These are phyloP conservation scores for Taeniopygia guttata DNA, from an alignment of 2,797 vertebrate genomes.

Conservation along the genomic window DNA sequence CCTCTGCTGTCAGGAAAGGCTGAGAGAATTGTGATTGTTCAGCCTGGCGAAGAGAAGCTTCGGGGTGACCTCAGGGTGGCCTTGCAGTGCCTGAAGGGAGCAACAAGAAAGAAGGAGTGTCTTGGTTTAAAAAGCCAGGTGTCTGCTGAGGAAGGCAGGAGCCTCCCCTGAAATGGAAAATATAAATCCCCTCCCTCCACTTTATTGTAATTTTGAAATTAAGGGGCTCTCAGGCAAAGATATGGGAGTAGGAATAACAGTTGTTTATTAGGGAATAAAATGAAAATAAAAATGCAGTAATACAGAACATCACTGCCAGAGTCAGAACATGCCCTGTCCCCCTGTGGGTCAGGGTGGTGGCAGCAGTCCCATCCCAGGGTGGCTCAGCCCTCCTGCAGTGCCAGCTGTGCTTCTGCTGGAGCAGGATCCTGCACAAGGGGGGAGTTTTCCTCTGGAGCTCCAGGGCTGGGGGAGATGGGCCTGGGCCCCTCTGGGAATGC, in stretches of 20 bases:
- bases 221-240: background rate
- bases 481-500: too few relatives aligned
- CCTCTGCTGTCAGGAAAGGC: background rate
- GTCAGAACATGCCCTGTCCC: fast-evolving
- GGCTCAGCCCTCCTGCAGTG: too few relatives aligned
- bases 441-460: too few relatives aligned
- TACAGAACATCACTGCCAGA: too few relatives aligned
- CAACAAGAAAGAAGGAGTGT: background rate
- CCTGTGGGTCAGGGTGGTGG: too few relatives aligned
- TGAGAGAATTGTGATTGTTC: background rate
- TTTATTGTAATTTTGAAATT: background rate
- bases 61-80: background rate
- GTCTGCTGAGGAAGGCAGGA: background rate
- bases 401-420: too few relatives aligned
- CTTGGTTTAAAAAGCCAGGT: background rate
- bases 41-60: background rate
- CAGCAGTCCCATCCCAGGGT: too few relatives aligned
- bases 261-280: background rate
- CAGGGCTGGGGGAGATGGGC: too few relatives aligned
- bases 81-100: background rate
- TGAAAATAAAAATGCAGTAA: too few relatives aligned
- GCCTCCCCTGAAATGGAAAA: background rate
- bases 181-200: background rate
- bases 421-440: too few relatives aligned
- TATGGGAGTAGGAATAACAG: background rate